Evolutionary conservation across 2,113 vertebrate genomes (phyloP), one percentile per base, ranked within the genome.

Genomic region (Periophthalmodon schlosseri): DNA sequence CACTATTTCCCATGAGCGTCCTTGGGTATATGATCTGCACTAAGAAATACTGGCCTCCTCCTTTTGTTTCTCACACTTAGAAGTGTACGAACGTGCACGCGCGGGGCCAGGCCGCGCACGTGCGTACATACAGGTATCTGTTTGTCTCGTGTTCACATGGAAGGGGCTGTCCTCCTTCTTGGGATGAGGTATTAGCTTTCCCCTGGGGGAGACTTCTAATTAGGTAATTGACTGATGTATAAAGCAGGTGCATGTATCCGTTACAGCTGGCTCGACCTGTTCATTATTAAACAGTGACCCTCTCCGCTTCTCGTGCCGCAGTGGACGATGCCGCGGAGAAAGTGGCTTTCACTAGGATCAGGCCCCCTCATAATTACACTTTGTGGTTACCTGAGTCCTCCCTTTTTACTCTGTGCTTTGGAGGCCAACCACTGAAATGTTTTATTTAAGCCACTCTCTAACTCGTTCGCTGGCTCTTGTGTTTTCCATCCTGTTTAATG

Each of bases 201-300:
- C 88, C 93, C 93, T 84, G 87, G 87, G 92, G 93, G 94, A 93
- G 81, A 78, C 73, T 86, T 93, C 90, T 94, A 94, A 94, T 94
- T 94, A 94, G 92, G 92, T 94, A 93, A 94, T 93, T 94, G 94
- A 94, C 91, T 91, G 93, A 92, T 85, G 90, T 89, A 89, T 91
- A 91, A 90, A 93, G 93, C 93, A 94, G 94, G 93, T 94, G 93
- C 89, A 87, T 89, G 93, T 94, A 94, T 94, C 93, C 36, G 76
- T 94, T 94, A 94, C 93, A 89, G 87, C 89, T 49, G 86, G 86
- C 90, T 84, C 86, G 88, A 93, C 92, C 93, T 90, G 89, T 92
- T 92, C 93, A 92, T 93, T 94, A 94, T 94, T 91, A 93, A 93
- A 93, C 87, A 92, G 78, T 91, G 93, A 94, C 93, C 93, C 92